phyloP scores from a whole-genome alignment of 2,888 invertebrate species.

The Bellardia pandia region DNA sequence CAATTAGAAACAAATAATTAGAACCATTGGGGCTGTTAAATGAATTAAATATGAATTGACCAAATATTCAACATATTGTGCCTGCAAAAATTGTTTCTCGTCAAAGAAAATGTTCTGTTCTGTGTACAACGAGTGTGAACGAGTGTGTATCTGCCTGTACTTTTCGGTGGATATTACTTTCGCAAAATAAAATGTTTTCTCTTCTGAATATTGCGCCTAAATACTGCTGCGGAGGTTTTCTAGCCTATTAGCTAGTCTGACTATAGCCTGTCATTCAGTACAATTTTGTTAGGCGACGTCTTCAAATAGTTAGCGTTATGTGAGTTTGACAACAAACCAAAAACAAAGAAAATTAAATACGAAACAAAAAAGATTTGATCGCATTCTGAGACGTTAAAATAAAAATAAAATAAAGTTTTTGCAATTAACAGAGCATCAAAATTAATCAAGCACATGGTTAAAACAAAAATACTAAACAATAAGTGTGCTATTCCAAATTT shows the following conservation, averaged over 20 bases:
- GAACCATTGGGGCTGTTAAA: no score
- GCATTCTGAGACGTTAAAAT: conserved; percentile 3
- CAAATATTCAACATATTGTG: conserved; percentile 23
- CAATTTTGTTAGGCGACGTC: conserved; percentile 69
- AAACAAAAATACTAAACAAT: conserved; percentile 22
- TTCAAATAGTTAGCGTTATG: conserved; percentile 61
- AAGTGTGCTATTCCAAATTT: conserved; percentile 39
- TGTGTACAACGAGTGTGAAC: conserved; percentile 43
- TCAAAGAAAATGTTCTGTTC: conserved; percentile 42
- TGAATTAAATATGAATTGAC: not conserved
- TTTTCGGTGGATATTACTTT: conserved; percentile 41
- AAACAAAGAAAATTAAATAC: conserved; percentile 58
- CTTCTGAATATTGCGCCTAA: conserved; percentile 69
- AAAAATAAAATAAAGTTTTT: conserved; percentile 36
- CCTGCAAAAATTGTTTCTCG: conserved; percentile 37
- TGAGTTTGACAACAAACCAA: conserved; percentile 59
- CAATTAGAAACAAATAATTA: no score
- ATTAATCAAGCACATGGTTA: conserved; percentile 33
- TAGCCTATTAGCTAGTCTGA: conserved; percentile 68
- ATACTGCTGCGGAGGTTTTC: conserved; percentile 63
- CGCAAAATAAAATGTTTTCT: conserved; percentile 54
- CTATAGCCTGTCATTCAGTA: conserved; percentile 72
- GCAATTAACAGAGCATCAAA: conserved; percentile 58
- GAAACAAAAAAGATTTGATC: conserved; percentile 35
- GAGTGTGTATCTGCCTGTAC: conserved; percentile 27